Percentiles rank a stretch among this genome's conserved stretches.
Conservation (phyloP, 2,888 invertebrate species). For the Cheiracanthium punctorium region DNA sequence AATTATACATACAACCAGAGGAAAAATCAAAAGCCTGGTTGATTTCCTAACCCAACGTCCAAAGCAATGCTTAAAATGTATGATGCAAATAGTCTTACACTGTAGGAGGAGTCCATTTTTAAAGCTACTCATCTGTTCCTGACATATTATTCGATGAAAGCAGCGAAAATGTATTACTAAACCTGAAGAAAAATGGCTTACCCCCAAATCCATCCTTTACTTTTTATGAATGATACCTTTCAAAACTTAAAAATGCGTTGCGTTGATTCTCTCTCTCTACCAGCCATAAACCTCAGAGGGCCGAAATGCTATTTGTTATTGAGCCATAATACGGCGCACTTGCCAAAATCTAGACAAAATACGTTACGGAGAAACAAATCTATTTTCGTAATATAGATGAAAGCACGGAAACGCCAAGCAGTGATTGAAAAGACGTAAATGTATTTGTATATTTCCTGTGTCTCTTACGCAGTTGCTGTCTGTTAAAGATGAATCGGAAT, state of each 20-base stretch:
- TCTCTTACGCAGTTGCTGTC: no score
- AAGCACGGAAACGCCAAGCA: conserved; percentile 27
- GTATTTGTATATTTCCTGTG: conserved; percentile 50
- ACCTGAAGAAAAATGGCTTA: neutral
- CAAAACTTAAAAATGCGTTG: conserved; percentile 1
- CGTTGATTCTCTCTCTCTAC: neutral
- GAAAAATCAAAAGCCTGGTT: no score
- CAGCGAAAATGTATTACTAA: neutral
- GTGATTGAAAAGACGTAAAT: conserved; percentile 50
- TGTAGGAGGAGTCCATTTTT: no score
- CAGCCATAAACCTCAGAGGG: neutral
- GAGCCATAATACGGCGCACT: conserved; percentile 18
- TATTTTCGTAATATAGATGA: conserved; percentile 31
- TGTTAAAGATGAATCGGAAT: no score
- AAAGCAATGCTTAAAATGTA: no score
- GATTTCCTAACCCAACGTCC: no score
- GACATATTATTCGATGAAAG: neutral
- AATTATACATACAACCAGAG: no score
- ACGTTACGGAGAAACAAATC: conserved; percentile 39
- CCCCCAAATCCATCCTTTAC: neutral
- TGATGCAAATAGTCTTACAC: no score
- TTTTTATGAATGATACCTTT: conserved; percentile 7
- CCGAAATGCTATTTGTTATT: conserved; percentile 24
- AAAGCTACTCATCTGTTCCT: no score
- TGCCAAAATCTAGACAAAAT: conserved; percentile 33